A percentile compares a stretch with the other conserved stretches of the same genome.
Conservation (phyloP, 1,140 invertebrate species). For the Sesamia nonagrioides region DNA sequence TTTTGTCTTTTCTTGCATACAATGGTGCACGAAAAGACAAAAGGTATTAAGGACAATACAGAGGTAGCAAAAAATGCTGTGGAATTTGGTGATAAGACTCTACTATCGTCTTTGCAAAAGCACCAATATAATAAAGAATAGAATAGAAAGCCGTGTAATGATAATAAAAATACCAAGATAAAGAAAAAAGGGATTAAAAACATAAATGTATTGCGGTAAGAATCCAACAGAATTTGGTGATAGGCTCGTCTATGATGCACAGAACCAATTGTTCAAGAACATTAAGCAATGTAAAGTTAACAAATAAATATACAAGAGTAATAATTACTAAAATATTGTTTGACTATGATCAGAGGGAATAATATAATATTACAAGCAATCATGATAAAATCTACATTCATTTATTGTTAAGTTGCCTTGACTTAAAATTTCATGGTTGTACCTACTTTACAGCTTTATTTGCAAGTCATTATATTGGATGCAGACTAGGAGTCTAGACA, state of each 20-base stretch:
- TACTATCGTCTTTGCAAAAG: not conserved
- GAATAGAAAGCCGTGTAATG: not conserved
- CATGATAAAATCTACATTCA: slow-evolving; percentile 44
- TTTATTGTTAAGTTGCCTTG: slow-evolving; percentile 38
- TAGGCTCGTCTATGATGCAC: no score
- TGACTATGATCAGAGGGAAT: slow-evolving; percentile 13
- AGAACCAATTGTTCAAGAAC: not conserved
- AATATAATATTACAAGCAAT: slow-evolving; percentile 32
- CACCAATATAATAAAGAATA: not conserved
- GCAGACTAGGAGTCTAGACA: slow-evolving; percentile 9
- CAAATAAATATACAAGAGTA: not conserved
- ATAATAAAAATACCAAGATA: not conserved
- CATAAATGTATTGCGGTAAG: no score
- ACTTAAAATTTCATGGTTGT: slow-evolving; percentile 46
- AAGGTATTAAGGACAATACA: not conserved
- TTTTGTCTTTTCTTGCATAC: no score
- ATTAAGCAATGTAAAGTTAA: not conserved
- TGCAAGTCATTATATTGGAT: slow-evolving; percentile 35
- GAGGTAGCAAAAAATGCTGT: not conserved
- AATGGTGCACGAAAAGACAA: not conserved
- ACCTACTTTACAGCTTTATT: slow-evolving; percentile 36
- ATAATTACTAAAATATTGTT: slow-evolving; percentile 14
- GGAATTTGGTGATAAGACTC: not conserved
- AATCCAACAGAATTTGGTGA: no score
- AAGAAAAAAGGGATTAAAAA: not conserved